phyloP scores from a whole-genome alignment of 2,888 invertebrate genomes.

The Andrena trimmerana region DNA sequence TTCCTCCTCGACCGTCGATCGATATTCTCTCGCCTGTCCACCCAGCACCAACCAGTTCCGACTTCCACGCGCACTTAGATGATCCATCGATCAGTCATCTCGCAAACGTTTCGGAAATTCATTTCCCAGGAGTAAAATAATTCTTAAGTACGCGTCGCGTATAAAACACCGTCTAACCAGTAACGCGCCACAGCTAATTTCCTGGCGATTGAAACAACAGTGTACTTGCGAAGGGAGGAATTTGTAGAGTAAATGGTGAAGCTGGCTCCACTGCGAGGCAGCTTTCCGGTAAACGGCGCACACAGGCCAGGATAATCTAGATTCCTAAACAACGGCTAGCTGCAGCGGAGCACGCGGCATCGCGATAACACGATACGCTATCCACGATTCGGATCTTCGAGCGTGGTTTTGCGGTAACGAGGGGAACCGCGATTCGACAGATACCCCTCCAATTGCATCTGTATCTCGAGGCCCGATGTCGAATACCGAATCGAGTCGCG shows the following conservation, averaged over 20 bases:
- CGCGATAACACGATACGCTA: conserved; percentile 21
- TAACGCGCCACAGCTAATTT: conserved; percentile 8
- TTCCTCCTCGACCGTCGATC: conserved; percentile 57
- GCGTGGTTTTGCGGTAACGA: conserved; percentile 33
- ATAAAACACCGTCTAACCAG: too few relatives aligned
- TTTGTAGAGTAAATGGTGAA: conserved; percentile 8
- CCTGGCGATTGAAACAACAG: conserved; percentile 37
- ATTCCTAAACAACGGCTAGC: conserved; percentile 37
- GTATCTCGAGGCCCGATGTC: neutral
- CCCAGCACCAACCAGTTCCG: conserved; percentile 11
- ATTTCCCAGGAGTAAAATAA: neutral
- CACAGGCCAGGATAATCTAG: conserved; percentile 40
- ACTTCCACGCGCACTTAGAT: conserved; percentile 19
- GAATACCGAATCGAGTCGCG: conserved; percentile 4
- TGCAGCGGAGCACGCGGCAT: conserved; percentile 5
- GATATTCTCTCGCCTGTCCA: conserved; percentile 59
- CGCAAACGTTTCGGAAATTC: conserved; percentile 16
- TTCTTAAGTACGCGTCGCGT: too few relatives aligned
- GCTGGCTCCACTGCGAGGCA: conserved; percentile 8
- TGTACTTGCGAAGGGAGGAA: conserved; percentile 1
- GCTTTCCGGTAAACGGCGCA: conserved; percentile 4
- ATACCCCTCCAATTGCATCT: conserved; percentile 1
- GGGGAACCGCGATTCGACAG: neutral
- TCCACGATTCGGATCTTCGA: conserved; percentile 18
- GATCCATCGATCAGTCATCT: neutral